Evolutionary conservation across 2,113 vertebrate genomes (phyloP).

Genomic region (Thunnus thynnus): DNA sequence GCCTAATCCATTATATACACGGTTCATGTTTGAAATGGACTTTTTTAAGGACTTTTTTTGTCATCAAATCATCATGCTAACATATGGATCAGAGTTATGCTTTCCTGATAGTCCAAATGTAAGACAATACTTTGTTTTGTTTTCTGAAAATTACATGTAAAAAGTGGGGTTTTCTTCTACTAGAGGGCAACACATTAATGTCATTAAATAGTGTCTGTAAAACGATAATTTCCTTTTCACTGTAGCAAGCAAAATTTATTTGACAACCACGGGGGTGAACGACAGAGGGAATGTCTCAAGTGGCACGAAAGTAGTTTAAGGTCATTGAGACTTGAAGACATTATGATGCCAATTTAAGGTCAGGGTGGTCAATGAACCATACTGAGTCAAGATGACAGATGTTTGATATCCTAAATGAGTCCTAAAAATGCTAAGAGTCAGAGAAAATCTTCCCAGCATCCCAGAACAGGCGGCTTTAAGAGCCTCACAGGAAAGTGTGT

Average conservation of each 20-base stretch:
- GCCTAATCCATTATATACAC: neutral
- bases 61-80: too few species aligned
- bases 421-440: slow-evolving; percentile 20
- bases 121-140: neutral
- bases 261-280: slow-evolving; percentile 11
- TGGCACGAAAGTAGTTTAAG: neutral
- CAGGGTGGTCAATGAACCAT: slow-evolving; percentile 9
- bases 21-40: neutral
- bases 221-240: neutral
- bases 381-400: neutral
- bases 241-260: neutral
- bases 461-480: slow-evolving; percentile 18
- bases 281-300: too few species aligned
- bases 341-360: slow-evolving; percentile 21
- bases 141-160: slow-evolving; percentile 4
- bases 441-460: slow-evolving; percentile 22
- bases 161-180: neutral
- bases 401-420: slow-evolving; percentile 2
- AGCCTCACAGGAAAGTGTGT: slow-evolving; percentile 20
- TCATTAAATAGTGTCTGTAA: neutral
- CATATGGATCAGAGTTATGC: too few species aligned
- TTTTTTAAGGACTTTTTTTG: too few species aligned
- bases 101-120: too few species aligned
- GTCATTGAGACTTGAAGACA: slow-evolving; percentile 6
- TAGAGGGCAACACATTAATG: neutral